phyloP scores from a whole-genome alignment of 2,113 vertebrate species.

The Sterrhoptilus dennistouni region DNA sequence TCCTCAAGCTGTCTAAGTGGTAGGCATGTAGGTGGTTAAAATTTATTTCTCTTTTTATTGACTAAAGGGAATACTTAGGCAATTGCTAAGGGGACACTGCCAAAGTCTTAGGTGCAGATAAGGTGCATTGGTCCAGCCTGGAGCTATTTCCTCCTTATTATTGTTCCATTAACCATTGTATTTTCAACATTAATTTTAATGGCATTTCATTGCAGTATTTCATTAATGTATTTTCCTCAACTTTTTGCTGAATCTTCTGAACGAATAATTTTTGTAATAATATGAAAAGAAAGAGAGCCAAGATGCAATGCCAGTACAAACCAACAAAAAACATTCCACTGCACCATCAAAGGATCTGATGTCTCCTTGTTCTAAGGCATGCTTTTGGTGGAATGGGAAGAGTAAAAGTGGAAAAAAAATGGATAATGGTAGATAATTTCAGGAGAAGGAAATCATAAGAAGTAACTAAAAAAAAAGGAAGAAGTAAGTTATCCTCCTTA shows the following conservation, averaged over 20 bases:
- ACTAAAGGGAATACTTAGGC: neutral
- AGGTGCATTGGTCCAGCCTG: neutral
- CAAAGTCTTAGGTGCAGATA: neutral
- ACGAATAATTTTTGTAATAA: neutral
- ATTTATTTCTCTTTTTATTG: neutral
- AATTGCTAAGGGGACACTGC: neutral
- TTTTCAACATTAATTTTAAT: neutral
- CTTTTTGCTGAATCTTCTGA: neutral
- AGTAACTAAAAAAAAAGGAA: neutral
- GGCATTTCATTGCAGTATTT: neutral
- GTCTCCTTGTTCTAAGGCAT: neutral
- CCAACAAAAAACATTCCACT: neutral
- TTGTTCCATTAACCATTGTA: neutral
- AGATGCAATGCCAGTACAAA: neutral
- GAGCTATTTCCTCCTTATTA: neutral
- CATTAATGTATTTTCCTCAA: neutral
- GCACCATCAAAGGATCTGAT: neutral
- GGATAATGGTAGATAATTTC: neutral
- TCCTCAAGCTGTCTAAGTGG: neutral
- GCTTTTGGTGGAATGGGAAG: neutral
- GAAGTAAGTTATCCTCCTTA: rapidly evolving
- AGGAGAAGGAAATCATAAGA: neutral
- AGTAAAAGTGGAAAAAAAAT: neutral
- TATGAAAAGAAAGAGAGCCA: neutral
- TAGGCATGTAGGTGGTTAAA: neutral